These are phyloP conservation scores for Mactra quadrangularis DNA, from an alignment of 1,140 invertebrate species.

Conservation along the genomic window DNA sequence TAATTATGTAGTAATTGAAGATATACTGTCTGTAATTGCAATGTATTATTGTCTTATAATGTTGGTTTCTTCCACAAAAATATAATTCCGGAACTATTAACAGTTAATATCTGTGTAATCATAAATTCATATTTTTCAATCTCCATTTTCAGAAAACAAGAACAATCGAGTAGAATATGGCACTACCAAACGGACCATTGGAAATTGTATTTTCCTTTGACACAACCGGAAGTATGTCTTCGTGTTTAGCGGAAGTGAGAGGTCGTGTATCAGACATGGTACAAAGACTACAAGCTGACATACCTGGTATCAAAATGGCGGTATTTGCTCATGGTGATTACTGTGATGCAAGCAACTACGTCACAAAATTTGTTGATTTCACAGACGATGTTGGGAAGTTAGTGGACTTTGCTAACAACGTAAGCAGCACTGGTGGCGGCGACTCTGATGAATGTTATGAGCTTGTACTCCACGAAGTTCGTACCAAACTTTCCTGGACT, in stretches of 20 bases:
- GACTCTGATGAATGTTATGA: conserved; percentile 76
- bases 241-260: conserved; percentile 73
- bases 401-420: conserved; percentile 70
- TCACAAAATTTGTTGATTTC: conserved; percentile 75
- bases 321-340: conserved; percentile 77
- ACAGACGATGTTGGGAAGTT: conserved; percentile 62
- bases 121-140: too few species aligned
- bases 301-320: conserved; percentile 67
- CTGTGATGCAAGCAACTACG: conserved; percentile 67
- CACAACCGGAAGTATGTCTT: conserved; percentile 80
- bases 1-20: too few species aligned
- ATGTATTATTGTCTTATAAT: too few species aligned
- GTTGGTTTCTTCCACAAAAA: too few species aligned
- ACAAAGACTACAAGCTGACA: conserved; percentile 66
- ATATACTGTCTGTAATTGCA: too few species aligned
- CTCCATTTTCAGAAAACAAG: too few species aligned
- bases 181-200: conserved; percentile 73
- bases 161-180: conserved; percentile 39
- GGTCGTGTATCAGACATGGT: conserved; percentile 77
- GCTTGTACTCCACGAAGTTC: conserved; percentile 74
- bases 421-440: conserved; percentile 58
- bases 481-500: conserved; percentile 70
- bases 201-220: conserved; percentile 82
- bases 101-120: too few species aligned
- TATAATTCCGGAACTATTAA: too few species aligned